Conservation (phyloP, 2,113 vertebrate genomes). For the Bubo blakistoni region DNA sequence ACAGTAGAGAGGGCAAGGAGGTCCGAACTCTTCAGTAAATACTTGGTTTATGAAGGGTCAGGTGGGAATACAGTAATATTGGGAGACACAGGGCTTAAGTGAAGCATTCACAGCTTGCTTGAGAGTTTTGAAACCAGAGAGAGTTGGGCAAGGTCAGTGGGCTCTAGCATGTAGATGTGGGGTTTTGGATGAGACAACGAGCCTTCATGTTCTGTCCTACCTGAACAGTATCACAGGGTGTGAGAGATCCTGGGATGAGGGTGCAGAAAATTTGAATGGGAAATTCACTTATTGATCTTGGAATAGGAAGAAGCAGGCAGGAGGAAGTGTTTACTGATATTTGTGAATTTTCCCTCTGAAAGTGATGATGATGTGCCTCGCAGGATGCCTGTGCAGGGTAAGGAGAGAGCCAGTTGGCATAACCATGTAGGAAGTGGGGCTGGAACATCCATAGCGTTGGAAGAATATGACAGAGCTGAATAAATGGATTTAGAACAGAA, state of each 20-base stretch:
- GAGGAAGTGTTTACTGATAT: not conserved
- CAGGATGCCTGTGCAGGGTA: not conserved
- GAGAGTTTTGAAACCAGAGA: not conserved
- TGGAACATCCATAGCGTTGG: rapidly evolving
- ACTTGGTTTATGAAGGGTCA: not conserved
- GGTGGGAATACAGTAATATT: not conserved
- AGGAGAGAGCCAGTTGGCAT: not conserved
- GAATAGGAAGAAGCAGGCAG: not conserved
- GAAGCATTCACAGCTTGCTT: not conserved
- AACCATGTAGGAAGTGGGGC: too few relatives aligned
- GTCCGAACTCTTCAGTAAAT: not conserved
- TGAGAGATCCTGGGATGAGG: not conserved
- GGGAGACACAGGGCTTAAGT: not conserved
- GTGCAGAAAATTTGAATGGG: not conserved
- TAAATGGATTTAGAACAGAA: not conserved
- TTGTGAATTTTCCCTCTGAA: not conserved
- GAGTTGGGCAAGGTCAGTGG: not conserved
- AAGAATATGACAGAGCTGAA: not conserved
- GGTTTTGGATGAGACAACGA: rapidly evolving
- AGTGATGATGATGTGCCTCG: rapidly evolving
- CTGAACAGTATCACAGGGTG: not conserved
- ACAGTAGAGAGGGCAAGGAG: not conserved
- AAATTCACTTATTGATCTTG: rapidly evolving
- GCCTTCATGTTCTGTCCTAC: rapidly evolving
- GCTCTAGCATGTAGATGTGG: not conserved